phyloP scores from a whole-genome alignment of 1,140 invertebrate genomes.

The Drosophila chauvacae region DNA sequence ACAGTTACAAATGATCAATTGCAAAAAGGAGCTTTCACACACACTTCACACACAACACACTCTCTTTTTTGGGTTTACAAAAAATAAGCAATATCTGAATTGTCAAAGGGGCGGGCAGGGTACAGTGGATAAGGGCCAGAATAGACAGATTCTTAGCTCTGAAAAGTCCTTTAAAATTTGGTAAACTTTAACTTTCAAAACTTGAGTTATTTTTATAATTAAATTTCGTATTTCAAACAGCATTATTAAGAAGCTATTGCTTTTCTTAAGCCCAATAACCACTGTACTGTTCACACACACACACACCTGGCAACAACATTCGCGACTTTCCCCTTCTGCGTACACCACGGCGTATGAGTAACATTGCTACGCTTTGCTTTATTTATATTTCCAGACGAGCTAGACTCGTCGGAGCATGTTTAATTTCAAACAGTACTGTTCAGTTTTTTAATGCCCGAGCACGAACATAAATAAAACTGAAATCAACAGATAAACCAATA shows the following conservation, averaged over 20 bases:
- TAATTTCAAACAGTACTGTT: constrained; percentile 52
- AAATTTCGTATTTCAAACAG: background rate
- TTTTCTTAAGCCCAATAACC: background rate
- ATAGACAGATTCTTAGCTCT: constrained; percentile 19
- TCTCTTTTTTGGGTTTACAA: constrained; percentile 8
- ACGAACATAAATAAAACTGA: constrained; percentile 54
- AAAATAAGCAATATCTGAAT: constrained; percentile 36
- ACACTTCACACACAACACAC: constrained; percentile 11
- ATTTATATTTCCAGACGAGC: constrained; percentile 43
- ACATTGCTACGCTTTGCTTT: constrained; percentile 22
- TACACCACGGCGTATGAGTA: constrained; percentile 60
- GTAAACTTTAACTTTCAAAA: background rate
- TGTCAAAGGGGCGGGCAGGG: too few relatives aligned
- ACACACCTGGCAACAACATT: background rate
- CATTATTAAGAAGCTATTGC: background rate
- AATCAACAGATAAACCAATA: constrained; percentile 46
- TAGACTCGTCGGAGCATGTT: constrained; percentile 37
- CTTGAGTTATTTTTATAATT: background rate
- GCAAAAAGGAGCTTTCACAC: constrained; percentile 18
- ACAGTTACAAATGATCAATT: constrained; percentile 60
- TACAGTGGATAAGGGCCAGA: constrained; percentile 16
- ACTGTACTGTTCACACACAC: constrained; percentile 2
- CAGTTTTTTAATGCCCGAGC: constrained; percentile 51
- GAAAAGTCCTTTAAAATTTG: background rate
- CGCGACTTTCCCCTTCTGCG: background rate